Evolutionary conservation across 2,797 vertebrate species (phyloP), one percentile per base, ranked within the genome.

Genomic region (Ptychadena robeensis): DNA sequence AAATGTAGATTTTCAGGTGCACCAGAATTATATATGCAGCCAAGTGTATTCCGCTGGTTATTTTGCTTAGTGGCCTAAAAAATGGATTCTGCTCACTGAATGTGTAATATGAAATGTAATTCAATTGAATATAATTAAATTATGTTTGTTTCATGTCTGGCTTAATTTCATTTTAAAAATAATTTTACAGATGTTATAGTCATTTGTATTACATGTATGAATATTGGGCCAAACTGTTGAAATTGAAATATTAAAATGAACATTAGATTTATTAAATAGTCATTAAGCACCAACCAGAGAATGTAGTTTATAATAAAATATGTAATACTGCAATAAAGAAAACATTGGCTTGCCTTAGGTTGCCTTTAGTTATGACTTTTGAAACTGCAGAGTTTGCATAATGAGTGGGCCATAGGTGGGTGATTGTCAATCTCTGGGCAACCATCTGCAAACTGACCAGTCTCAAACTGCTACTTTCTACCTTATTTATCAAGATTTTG

Each of bases 111-210:
- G 44, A 53, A 53, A 53, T 53, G 1, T 22, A 53, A 53, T 53
- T 53, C 6, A 1, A 53, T 53, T 53, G 44, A 7, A 18, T 22
- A 53, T 53, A 53, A 22, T 53, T 53, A 22, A 53, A 22, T 53
- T 53, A 18, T 61, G 9, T 61, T 61, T 25, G 27, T 61, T 61
- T 25, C 27, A 10, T 61, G 59, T 28, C 59, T 61, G 25, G 11
- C 59, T 9, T 67, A 57, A 57, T 57, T 78, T 27, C 38, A 18
- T 77, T 65, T 77, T 12, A 30, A 77, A 30, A 35, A 35, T 9
- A n/a, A 4, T 67, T 35, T 67, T n/a, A 53, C 10, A 68, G 57
- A 68, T 66, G 44, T 68, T 27, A 48, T 18, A 68, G 48, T 44
- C 31, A 65, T 44, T 66, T 77, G 28, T 35, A 68, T 57, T 31